phyloP scores from a whole-genome alignment of 1,140 invertebrate species.

The Drosophila truncata region DNA sequence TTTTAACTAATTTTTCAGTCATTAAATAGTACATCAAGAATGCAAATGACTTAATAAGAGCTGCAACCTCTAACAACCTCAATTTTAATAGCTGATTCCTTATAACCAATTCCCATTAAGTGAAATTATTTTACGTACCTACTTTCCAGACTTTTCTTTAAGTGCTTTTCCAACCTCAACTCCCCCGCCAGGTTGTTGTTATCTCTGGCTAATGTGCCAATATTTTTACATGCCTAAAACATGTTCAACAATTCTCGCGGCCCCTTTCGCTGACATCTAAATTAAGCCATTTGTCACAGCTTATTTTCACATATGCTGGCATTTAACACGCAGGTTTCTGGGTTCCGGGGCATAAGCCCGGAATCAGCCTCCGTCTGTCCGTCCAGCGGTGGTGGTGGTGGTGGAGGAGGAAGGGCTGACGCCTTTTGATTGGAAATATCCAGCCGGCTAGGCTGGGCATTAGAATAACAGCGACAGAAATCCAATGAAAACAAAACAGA shows the following conservation, averaged over 20 bases:
- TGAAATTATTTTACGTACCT: too few species aligned
- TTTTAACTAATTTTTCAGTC: neutral
- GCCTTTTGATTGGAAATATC: conserved; percentile 78
- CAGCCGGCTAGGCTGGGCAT: conserved; percentile 59
- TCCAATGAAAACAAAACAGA: conserved; percentile 84
- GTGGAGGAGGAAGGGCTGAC: conserved; percentile 46
- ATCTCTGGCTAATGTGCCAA: conserved; percentile 77
- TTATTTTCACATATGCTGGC: conserved; percentile 85
- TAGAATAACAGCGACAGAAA: conserved; percentile 83
- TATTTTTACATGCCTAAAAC: conserved; percentile 77
- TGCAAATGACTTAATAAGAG: conserved; percentile 11
- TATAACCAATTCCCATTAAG: neutral
- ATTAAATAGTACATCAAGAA: neutral
- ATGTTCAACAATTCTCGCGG: conserved; percentile 63
- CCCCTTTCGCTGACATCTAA: conserved; percentile 74
- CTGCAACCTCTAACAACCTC: neutral
- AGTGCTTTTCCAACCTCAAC: neutral
- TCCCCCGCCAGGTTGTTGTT: conserved; percentile 50
- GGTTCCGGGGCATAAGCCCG: conserved; percentile 26
- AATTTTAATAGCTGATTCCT: neutral
- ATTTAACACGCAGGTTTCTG: conserved; percentile 78
- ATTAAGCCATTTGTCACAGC: conserved; percentile 85
- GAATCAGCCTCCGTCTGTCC: conserved; percentile 13
- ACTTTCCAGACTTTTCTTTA: neutral
- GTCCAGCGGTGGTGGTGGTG: conserved; percentile 44